Conservation (phyloP, 2,113 vertebrate species). For the Dicrurus megarhynchus region DNA sequence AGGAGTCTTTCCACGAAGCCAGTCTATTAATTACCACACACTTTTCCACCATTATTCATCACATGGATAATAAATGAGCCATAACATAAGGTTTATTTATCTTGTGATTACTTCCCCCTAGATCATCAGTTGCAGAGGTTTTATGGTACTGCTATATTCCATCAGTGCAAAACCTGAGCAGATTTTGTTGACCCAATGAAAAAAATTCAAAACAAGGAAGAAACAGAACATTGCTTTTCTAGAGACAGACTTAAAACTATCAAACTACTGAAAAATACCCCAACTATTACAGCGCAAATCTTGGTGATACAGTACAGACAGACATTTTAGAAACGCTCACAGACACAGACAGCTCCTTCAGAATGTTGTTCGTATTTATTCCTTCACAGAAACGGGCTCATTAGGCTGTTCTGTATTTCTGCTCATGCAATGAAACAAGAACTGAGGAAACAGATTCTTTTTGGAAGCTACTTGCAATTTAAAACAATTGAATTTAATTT, state of each 20-base stretch:
- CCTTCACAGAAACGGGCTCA: neutral
- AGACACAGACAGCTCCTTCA: neutral
- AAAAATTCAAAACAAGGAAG: neutral
- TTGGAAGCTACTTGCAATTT: neutral
- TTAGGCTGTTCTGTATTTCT: constrained; percentile 1
- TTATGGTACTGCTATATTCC: neutral
- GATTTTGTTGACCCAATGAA: neutral
- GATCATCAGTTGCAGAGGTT: neutral
- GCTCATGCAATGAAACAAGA: neutral
- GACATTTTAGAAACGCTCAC: neutral
- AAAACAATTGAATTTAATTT: neutral
- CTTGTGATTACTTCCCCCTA: neutral
- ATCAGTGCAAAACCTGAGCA: neutral
- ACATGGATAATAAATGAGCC: constrained; percentile 3
- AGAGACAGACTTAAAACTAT: neutral
- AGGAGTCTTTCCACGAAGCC: neutral
- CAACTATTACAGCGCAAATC: neutral
- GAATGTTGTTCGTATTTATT: neutral
- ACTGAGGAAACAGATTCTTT: neutral
- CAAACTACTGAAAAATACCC: neutral
- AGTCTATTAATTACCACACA: neutral
- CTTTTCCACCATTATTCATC: neutral
- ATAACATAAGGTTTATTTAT: neutral
- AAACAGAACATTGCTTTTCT: neutral
- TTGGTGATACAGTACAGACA: neutral